Conservation (phyloP, 2,888 invertebrate genomes). For the Drosophila lacicola region DNA sequence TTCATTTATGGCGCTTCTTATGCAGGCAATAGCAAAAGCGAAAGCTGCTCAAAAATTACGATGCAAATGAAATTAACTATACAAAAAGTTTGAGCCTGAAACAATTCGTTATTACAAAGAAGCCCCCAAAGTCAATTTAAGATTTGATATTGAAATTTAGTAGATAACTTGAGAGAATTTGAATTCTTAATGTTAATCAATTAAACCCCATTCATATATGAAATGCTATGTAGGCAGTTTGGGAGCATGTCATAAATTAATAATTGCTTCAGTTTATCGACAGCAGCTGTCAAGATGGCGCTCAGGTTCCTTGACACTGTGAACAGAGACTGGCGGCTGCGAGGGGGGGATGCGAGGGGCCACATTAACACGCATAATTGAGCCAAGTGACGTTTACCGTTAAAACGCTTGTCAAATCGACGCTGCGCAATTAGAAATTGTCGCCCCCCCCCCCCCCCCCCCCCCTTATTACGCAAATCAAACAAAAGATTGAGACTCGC, state of each 20-base stretch:
- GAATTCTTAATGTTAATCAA: not conserved
- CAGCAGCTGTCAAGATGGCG: constrained; percentile 48
- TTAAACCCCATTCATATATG: not conserved
- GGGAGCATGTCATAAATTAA: constrained; percentile 52
- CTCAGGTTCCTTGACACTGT: constrained; percentile 47
- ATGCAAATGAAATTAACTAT: constrained; percentile 47
- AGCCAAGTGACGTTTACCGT: constrained; percentile 56
- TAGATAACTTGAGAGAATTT: no score
- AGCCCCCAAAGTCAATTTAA: not conserved
- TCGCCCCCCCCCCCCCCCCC: constrained; percentile 21
- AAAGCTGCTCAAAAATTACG: constrained; percentile 57
- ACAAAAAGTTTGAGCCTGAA: constrained; percentile 36
- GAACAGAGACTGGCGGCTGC: not conserved
- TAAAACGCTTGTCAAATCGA: constrained; percentile 68
- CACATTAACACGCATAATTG: constrained; percentile 67
- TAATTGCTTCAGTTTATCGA: constrained; percentile 60
- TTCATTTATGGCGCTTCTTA: constrained; percentile 40
- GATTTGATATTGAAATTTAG: not conserved
- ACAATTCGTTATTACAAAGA: not conserved
- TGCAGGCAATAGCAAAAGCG: constrained; percentile 13
- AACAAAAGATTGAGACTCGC: constrained; percentile 59
- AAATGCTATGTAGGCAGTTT: constrained; percentile 15
- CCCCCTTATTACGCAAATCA: constrained; percentile 74
- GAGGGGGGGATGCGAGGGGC: not conserved
- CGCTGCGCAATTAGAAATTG: constrained; percentile 70